phyloP scores from a whole-genome alignment of 1,140 invertebrate species.

The Batillaria attramentaria region DNA sequence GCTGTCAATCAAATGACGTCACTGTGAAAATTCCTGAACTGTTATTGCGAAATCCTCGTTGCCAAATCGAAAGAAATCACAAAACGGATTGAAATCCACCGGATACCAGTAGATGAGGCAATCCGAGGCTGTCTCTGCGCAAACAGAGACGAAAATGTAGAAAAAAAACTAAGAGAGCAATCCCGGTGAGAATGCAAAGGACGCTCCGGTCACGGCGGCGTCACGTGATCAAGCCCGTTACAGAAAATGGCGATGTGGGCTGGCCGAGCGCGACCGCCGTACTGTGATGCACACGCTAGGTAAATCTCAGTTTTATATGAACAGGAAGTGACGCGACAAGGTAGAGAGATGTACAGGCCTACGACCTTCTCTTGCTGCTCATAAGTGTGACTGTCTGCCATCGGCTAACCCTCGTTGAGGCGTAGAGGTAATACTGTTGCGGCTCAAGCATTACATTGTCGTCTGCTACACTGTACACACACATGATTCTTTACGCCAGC shows the following conservation, averaged over 20 bases:
- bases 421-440: too few species aligned
- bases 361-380: too few species aligned
- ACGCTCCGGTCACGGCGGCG: slow-evolving; percentile 11
- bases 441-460: too few species aligned
- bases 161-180: background rate
- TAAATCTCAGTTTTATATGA: background rate
- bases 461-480: too few species aligned
- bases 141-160: background rate
- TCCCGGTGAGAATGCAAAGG: background rate
- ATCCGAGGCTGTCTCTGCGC: background rate
- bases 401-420: too few species aligned
- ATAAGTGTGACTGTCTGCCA: too few species aligned
- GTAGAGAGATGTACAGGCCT: too few species aligned
- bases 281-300: background rate
- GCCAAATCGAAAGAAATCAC: background rate
- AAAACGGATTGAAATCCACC: slow-evolving; percentile 5
- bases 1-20: slow-evolving; percentile 21
- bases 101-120: background rate
- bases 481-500: too few species aligned
- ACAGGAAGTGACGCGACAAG: slow-evolving; percentile 4
- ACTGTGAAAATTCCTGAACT: slow-evolving; percentile 6
- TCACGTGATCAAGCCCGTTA: slow-evolving; percentile 8
- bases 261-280: slow-evolving; percentile 3
- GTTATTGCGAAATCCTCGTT: slow-evolving; percentile 16
- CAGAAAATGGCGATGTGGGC: slow-evolving; percentile 13